Base-by-base conservation (phyloP, 92 coral and sea anemone species). In the Anthopleura xanthogrammica region DNA sequence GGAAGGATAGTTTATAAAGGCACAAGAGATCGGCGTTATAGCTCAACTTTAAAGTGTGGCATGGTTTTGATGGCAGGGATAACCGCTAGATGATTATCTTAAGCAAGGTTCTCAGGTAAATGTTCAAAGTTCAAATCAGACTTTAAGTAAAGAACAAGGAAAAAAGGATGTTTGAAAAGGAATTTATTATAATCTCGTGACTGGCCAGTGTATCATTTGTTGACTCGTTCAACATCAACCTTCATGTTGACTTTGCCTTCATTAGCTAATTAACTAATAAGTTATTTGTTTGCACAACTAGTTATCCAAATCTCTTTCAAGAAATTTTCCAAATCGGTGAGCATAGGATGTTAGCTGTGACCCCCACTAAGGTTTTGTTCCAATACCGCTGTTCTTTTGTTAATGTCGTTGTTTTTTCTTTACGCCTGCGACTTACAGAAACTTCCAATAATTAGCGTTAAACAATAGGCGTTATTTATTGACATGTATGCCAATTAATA, bases 301-400 rank as follows among this genome's bases (percentile, higher is more conserved):
- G 5, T n/a, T 36, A 68, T 36, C 74, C 11, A 68, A 68, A 68
- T 68, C 74, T 68, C 46, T 68, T 68, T 68, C 24, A 68, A 68
- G 42, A 68, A 36, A 24, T 36, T 64, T 64, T 64, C 72, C 72
- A 64, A 64, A 19, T 68, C 41, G 74, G 16, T 68, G 74, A 24
- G 13, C 74, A 68, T 23, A 12, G 14, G 74, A 68, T 23, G 74
- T 68, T 68, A 68, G 43, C 4, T 68, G 74, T 13, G 65, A 42
- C 84, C 83, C 84, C 84, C 84, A 43, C 84, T 40, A 81, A 81
- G 84, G 52, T 36, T 41, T 81, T 81, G 84, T 81, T 43, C 77
- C 22, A 50, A 41, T 5, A 71, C 84, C 77, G 48, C 65, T 46
- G 65, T 48, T 50, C 46, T 54, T 23, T 81, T 70, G 77, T 81